phyloP scores from a whole-genome alignment of 1,140 invertebrate species.

The Papilio polyxenes region DNA sequence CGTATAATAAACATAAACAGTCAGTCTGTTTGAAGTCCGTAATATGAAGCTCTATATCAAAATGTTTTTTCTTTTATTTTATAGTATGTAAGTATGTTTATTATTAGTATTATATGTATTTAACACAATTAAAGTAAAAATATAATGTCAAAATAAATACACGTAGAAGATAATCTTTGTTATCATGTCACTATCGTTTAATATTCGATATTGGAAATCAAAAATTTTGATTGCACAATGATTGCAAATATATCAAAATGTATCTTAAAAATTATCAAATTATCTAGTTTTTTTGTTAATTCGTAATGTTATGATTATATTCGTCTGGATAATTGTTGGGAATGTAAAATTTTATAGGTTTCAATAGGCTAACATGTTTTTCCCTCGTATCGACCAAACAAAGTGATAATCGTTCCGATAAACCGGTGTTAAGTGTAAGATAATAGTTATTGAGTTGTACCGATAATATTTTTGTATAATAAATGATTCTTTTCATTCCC shows the following conservation, averaged over 20 bases:
- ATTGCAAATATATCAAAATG: background rate
- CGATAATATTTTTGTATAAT: no score
- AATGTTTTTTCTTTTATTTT: no score
- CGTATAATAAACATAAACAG: no score
- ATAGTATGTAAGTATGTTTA: background rate
- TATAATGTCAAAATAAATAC: background rate
- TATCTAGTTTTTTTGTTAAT: background rate
- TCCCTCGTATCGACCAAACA: background rate
- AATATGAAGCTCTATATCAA: no score
- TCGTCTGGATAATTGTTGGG: background rate
- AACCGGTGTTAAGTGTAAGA: background rate
- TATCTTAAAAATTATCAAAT: background rate
- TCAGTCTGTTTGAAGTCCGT: no score
- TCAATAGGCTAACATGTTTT: background rate
- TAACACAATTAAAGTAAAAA: background rate
- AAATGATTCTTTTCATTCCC: background rate
- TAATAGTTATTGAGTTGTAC: background rate
- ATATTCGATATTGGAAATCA: background rate
- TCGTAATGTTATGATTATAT: background rate
- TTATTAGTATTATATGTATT: background rate
- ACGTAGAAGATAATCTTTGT: background rate
- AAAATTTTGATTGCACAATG: background rate
- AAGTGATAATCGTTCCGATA: conserved; percentile 12
- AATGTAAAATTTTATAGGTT: background rate
- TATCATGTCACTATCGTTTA: background rate